A percentile compares a stretch with the other conserved stretches of the same genome.
These are phyloP conservation scores for Pelusios castaneus DNA, from an alignment of 2,113 vertebrate genomes.

Conservation along the genomic window DNA sequence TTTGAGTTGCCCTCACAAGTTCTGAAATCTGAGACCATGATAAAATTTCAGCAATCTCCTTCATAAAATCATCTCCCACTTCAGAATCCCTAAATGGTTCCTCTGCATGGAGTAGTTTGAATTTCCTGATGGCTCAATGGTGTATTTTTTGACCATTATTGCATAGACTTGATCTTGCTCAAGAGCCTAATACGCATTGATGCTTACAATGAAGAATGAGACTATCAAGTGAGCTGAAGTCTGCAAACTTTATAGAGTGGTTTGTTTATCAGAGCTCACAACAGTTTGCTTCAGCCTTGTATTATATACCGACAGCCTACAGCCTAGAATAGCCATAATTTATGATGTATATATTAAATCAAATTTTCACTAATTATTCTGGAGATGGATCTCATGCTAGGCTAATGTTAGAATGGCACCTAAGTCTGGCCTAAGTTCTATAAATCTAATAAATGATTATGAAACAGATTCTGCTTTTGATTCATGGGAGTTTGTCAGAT, in stretches of 20 bases:
- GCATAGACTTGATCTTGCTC: background rate
- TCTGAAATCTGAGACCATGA: background rate
- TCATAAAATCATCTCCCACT: background rate
- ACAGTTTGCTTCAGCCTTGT: background rate
- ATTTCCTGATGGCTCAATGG: background rate
- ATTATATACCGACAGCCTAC: background rate
- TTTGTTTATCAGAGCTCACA: background rate
- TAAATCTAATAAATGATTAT: background rate
- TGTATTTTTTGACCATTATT: background rate
- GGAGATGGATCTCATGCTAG: background rate
- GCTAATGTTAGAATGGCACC: background rate
- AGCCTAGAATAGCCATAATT: background rate
- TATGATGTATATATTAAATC: background rate
- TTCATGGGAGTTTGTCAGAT: background rate
- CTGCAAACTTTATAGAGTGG: background rate
- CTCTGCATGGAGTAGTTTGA: background rate
- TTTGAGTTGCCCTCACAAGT: conserved; percentile 16
- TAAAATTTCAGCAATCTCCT: background rate
- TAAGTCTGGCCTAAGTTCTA: background rate
- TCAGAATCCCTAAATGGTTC: background rate
- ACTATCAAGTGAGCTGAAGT: background rate
- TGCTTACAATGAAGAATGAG: conserved; percentile 2
- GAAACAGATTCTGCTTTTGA: background rate
- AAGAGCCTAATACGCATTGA: background rate
- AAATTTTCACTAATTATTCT: background rate